Conservation (phyloP, 1,140 invertebrate genomes). For the Hylaeus volcanicus region DNA sequence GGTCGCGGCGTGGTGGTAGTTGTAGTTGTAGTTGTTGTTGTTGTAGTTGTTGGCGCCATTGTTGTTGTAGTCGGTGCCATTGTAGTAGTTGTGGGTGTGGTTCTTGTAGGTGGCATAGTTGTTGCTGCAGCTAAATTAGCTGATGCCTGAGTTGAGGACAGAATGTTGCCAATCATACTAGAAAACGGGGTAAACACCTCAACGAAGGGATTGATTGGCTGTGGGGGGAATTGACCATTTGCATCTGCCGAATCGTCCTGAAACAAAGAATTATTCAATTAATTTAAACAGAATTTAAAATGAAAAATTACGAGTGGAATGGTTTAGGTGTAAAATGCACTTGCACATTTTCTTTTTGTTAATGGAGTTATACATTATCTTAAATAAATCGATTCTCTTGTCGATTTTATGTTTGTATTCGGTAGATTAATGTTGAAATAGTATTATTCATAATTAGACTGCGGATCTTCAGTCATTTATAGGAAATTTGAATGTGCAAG, state of each 20-base stretch:
- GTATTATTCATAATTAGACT: too few relatives aligned
- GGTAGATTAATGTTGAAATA: too few relatives aligned
- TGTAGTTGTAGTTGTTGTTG: conserved; percentile 35
- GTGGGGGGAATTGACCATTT: conserved; percentile 54
- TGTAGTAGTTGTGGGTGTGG: conserved; percentile 40
- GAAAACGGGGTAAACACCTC: conserved; percentile 72
- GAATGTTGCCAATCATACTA: conserved; percentile 6
- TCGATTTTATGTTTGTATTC: too few relatives aligned
- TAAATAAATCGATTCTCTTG: too few relatives aligned
- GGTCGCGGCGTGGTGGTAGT: background rate
- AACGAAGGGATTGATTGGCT: conserved; percentile 68
- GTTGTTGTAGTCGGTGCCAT: conserved; percentile 44
- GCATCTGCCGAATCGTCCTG: conserved; percentile 71
- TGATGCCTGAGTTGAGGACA: background rate
- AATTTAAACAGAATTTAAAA: background rate
- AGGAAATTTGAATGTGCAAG: too few relatives aligned
- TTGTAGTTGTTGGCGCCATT: conserved; percentile 49
- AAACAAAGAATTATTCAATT: conserved; percentile 11
- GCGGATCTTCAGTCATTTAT: too few relatives aligned
- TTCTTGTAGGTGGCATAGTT: conserved; percentile 33
- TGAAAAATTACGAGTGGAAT: too few relatives aligned
- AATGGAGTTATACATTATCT: too few relatives aligned
- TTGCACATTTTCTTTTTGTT: too few relatives aligned
- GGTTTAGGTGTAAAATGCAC: too few relatives aligned
- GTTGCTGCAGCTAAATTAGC: conserved; percentile 19